A percentile compares a stretch with the other conserved stretches of the same genome.
phyloP scores from a whole-genome alignment of 2,797 vertebrate genomes.

The Semotilus atromaculatus region DNA sequence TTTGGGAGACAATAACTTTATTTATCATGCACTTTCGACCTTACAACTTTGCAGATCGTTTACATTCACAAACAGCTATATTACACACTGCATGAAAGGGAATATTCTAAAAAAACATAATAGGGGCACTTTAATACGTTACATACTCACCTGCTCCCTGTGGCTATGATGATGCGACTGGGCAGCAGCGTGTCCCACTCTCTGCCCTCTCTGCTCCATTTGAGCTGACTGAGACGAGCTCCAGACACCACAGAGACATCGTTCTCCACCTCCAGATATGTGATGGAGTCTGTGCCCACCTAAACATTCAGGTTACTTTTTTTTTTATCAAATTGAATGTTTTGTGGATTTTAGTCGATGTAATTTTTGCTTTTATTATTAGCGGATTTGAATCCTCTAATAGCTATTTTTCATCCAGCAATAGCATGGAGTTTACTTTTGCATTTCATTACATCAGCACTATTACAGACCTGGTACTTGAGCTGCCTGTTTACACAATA shows the following conservation, averaged over 20 bases:
- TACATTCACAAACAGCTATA: too few relatives aligned
- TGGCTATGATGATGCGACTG: constrained; percentile 86
- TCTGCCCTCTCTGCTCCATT: constrained; percentile 89
- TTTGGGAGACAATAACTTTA: too few relatives aligned
- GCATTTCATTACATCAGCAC: neutral
- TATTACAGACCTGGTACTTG: neutral
- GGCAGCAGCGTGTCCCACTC: constrained; percentile 93
- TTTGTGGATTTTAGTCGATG: too few relatives aligned
- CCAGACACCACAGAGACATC: constrained; percentile 86
- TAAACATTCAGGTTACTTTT: constrained; percentile 54
- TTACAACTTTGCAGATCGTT: too few relatives aligned
- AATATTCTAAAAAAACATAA: too few relatives aligned
- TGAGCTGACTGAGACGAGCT: constrained; percentile 89
- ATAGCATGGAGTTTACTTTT: neutral
- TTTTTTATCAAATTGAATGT: too few relatives aligned
- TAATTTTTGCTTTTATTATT: neutral
- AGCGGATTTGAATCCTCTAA: neutral
- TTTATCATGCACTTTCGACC: too few relatives aligned
- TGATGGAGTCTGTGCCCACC: constrained; percentile 90
- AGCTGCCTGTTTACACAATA: neutral
- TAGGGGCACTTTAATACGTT: neutral
- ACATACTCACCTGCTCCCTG: constrained; percentile 79
- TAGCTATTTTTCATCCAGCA: neutral
- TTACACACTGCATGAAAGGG: too few relatives aligned
- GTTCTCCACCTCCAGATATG: constrained; percentile 96